Conservation (phyloP, 2,113 vertebrate species). For the Daboia siamensis region DNA sequence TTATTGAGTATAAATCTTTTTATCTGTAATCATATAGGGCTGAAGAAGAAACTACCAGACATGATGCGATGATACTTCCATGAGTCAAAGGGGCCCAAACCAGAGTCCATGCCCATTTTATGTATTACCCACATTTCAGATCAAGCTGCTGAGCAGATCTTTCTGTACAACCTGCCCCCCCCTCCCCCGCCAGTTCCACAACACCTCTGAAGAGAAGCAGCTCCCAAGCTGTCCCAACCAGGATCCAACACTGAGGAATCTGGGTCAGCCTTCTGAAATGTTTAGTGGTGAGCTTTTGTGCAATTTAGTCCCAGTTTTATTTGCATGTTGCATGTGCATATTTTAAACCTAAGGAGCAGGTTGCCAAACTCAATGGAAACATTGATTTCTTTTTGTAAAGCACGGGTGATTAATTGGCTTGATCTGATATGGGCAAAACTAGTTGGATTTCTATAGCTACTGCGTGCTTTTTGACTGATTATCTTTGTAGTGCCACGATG, state of each 20-base stretch:
- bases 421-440: background rate
- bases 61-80: background rate
- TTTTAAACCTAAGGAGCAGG: background rate
- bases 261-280: background rate
- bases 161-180: background rate
- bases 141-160: background rate
- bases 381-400: background rate
- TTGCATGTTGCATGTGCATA: background rate
- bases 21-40: background rate
- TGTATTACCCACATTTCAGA: background rate
- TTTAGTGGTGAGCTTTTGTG: background rate
- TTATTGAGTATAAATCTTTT: background rate
- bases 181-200: background rate
- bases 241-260: background rate
- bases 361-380: background rate
- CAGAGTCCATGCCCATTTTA: background rate
- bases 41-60: background rate
- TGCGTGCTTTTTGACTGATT: slow-evolving; percentile 3
- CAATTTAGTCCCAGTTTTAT: background rate
- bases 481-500: background rate
- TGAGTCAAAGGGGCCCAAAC: background rate
- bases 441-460: background rate
- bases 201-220: background rate
- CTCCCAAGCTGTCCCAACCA: background rate
- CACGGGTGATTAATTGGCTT: slow-evolving; percentile 5